phyloP scores from a whole-genome alignment of 1,140 invertebrate genomes.

The Holcopasites calliopsidis region DNA sequence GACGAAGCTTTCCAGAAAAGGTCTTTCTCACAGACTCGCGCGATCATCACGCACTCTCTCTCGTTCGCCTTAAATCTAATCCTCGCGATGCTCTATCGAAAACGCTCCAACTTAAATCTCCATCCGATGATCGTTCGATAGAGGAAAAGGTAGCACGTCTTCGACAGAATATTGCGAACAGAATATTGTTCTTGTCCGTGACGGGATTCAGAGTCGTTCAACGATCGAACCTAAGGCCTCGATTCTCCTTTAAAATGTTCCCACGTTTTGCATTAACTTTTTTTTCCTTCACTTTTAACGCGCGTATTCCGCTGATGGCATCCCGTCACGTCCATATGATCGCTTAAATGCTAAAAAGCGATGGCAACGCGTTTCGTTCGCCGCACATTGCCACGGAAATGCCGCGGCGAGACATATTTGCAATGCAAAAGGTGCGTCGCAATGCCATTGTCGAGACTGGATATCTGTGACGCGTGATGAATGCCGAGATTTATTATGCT shows the following conservation, averaged over 20 bases:
- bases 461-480: slow-evolving; percentile 41
- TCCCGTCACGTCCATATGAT: slow-evolving; percentile 50
- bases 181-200: neutral
- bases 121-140: too few species aligned
- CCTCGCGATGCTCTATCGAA: neutral
- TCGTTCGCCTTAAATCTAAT: slow-evolving; percentile 44
- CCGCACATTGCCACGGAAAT: slow-evolving; percentile 2
- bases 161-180: neutral
- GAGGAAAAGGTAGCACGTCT: too few species aligned
- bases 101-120: too few species aligned
- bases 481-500: slow-evolving; percentile 30
- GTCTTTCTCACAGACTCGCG: slow-evolving; percentile 66
- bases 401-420: slow-evolving; percentile 37
- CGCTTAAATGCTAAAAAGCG: slow-evolving; percentile 60
- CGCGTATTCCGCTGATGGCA: neutral
- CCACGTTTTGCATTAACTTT: neutral
- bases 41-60: slow-evolving; percentile 40
- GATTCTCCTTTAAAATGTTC: too few species aligned
- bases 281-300: too few species aligned
- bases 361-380: slow-evolving; percentile 49
- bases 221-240: neutral
- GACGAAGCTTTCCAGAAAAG: slow-evolving; percentile 78
- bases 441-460: slow-evolving; percentile 53
- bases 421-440: slow-evolving; percentile 52
- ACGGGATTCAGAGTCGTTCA: slow-evolving; percentile 3